A percentile compares a stretch with the other conserved stretches of the same genome.
These are phyloP conservation scores for Sicus ferrugineus DNA, from an alignment of 2,888 invertebrate genomes.

Conservation along the genomic window DNA sequence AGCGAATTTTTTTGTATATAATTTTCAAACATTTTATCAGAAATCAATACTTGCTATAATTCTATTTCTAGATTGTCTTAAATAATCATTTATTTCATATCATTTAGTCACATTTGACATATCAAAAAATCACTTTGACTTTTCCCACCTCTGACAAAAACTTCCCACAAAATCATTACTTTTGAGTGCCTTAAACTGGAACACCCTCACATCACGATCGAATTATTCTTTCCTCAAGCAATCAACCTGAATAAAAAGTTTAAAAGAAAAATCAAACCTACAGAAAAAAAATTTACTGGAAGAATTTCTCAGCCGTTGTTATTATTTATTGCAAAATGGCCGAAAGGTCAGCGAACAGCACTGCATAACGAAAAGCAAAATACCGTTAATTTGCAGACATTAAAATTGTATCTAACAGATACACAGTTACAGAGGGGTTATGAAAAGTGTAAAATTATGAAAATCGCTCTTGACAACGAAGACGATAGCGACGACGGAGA, in stretches of 20 bases:
- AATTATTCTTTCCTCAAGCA: not conserved
- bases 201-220: not conserved
- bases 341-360: slow-evolving; percentile 15
- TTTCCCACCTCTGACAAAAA: not conserved
- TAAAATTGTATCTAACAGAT: slow-evolving; percentile 28
- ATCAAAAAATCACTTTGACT: not conserved
- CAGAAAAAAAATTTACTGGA: not conserved
- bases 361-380: not conserved
- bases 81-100: too few species aligned
- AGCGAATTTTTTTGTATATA: too few species aligned
- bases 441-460: too few species aligned
- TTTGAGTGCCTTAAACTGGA: too few species aligned
- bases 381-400: slow-evolving; percentile 28
- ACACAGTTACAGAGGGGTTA: too few species aligned
- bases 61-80: not conserved
- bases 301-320: slow-evolving; percentile 8
- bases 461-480: slow-evolving; percentile 1
- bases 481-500: not conserved
- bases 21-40: too few species aligned
- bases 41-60: too few species aligned
- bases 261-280: not conserved
- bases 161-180: not conserved
- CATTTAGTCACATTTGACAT: not conserved
- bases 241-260: not conserved
- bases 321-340: slow-evolving; percentile 24